A percentile compares a stretch with the other conserved stretches of the same genome.
Evolutionary conservation across 2,113 vertebrate genomes (phyloP).

Genomic region (Thermophis baileyi): DNA sequence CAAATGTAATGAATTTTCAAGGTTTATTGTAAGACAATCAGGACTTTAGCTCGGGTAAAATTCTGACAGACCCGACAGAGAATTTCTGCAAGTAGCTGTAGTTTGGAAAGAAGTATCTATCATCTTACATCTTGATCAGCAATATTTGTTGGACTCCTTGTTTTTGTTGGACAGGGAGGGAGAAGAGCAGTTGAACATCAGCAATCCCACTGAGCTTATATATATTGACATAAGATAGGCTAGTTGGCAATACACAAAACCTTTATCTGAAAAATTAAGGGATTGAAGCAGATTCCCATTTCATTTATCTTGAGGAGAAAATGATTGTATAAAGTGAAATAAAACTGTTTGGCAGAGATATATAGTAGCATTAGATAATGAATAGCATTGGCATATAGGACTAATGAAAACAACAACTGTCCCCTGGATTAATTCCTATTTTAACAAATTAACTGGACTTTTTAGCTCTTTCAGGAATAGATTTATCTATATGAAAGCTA

Average conservation of each 20-base stretch:
- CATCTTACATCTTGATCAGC: background rate
- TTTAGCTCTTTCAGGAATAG: background rate
- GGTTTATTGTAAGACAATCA: background rate
- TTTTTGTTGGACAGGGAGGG: background rate
- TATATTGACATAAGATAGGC: background rate
- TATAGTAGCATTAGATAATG: background rate
- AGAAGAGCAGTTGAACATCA: background rate
- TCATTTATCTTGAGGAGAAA: background rate
- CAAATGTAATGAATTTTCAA: background rate
- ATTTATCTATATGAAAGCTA: background rate
- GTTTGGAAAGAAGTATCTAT: background rate
- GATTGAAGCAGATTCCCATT: background rate
- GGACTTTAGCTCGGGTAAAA: background rate
- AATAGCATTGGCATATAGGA: background rate
- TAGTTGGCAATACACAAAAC: rapidly evolving
- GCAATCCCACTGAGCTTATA: background rate
- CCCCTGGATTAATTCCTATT: background rate
- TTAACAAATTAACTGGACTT: background rate
- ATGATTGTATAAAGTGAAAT: background rate
- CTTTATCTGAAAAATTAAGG: background rate
- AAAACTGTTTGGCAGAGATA: background rate
- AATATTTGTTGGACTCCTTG: too few relatives aligned
- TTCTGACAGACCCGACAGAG: background rate
- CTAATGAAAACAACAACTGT: background rate
- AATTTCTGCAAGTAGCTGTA: background rate